phyloP scores from a whole-genome alignment of 2,888 invertebrate genomes.

The Netelia virgata region DNA sequence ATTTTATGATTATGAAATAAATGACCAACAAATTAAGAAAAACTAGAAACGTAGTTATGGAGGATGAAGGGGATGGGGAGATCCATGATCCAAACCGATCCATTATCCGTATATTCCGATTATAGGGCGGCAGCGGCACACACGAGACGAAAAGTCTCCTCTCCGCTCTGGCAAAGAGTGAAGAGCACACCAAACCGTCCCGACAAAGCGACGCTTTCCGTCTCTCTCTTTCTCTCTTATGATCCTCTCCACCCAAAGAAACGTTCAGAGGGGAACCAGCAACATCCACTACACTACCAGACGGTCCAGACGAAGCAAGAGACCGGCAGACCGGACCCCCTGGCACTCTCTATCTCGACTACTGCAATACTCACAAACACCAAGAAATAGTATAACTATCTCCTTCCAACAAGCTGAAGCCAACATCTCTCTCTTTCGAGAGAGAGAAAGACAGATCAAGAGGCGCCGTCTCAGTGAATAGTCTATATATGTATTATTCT shows the following conservation, averaged over 20 bases:
- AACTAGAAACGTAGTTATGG: slow-evolving; percentile 2
- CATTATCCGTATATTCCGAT: slow-evolving; percentile 78
- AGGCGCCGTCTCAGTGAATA: slow-evolving; percentile 9
- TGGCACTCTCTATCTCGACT: slow-evolving; percentile 69
- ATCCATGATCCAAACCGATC: slow-evolving; percentile 72
- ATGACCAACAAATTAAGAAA: background rate
- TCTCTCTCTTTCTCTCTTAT: slow-evolving; percentile 21
- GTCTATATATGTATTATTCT: slow-evolving; percentile 18
- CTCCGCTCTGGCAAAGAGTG: slow-evolving; percentile 36
- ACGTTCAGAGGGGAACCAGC: slow-evolving; percentile 6
- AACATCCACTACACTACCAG: slow-evolving; percentile 39
- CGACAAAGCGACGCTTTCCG: slow-evolving; percentile 41
- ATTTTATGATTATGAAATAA: no score
- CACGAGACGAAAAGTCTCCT: slow-evolving; percentile 58
- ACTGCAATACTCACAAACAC: slow-evolving; percentile 34
- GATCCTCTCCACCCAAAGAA: background rate
- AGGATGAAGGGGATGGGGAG: slow-evolving; percentile 41
- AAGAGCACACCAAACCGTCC: slow-evolving; percentile 24
- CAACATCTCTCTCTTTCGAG: slow-evolving; percentile 22
- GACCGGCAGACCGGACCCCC: slow-evolving; percentile 74
- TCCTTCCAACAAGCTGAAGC: slow-evolving; percentile 11
- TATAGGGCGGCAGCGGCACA: slow-evolving; percentile 80
- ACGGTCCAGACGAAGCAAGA: slow-evolving; percentile 49
- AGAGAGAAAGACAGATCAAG: slow-evolving; percentile 3
- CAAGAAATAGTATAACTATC: slow-evolving; percentile 23